Percentiles rank a stretch among this genome's conserved stretches.
phyloP scores from a whole-genome alignment of 64 coral and sea anemone species.

The Platygyra sinensis region DNA sequence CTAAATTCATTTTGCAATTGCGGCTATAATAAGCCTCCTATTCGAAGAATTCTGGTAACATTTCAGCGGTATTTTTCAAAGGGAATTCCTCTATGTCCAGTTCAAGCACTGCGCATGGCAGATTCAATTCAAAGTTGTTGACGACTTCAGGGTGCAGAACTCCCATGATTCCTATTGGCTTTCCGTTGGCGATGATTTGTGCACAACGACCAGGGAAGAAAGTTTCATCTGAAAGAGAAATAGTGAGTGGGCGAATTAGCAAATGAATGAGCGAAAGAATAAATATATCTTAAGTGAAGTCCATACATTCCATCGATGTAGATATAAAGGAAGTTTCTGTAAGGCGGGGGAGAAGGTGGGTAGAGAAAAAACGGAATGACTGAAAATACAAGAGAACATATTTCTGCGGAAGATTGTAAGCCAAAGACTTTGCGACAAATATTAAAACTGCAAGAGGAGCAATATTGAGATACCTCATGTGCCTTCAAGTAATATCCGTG shows the following conservation, averaged over 20 bases:
- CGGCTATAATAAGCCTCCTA: neutral
- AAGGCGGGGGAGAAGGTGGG: no score
- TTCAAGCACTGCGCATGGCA: conserved; percentile 97
- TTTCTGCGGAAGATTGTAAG: no score
- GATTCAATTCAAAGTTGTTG: conserved; percentile 94
- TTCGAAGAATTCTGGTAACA: neutral
- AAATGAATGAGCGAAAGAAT: no score
- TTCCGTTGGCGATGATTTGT: conserved; percentile 69
- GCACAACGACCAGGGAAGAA: conserved; percentile 99
- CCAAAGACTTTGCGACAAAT: no score
- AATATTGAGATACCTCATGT: neutral
- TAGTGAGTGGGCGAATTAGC: neutral
- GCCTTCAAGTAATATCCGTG: conserved; percentile 86
- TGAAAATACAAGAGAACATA: no score
- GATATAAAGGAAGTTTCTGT: no score
- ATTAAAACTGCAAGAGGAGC: neutral
- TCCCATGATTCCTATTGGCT: conserved; percentile 90
- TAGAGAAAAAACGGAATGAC: no score
- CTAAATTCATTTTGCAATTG: neutral
- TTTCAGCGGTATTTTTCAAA: neutral
- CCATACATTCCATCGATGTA: no score
- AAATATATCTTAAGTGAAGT: no score
- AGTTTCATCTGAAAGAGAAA: conserved; percentile 69
- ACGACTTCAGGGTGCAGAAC: conserved; percentile 94
- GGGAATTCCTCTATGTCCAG: conserved; percentile 86